Conservation (phyloP, 2,888 invertebrate species). For the Chaetogeoica ovagalla region DNA sequence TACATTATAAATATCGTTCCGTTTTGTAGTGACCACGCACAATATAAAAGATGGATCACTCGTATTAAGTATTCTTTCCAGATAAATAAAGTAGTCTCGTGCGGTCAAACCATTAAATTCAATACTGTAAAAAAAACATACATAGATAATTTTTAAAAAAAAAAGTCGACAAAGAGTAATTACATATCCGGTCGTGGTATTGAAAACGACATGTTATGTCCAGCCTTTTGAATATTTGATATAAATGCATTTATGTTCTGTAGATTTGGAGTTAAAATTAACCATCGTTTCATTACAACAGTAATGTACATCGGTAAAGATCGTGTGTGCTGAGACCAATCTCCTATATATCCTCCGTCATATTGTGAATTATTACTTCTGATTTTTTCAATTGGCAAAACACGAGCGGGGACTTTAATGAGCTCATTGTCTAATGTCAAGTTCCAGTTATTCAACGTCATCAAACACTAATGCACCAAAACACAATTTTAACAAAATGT, state of each 20-base stretch:
- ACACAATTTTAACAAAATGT: neutral
- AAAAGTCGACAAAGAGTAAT: conserved; percentile 32
- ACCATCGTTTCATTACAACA: conserved; percentile 60
- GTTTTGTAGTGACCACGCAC: conserved; percentile 67
- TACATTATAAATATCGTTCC: conserved; percentile 77
- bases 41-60: conserved; percentile 69
- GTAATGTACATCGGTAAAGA: conserved; percentile 60
- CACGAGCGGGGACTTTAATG: conserved; percentile 71
- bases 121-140: neutral
- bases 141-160: neutral
- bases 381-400: conserved; percentile 70
- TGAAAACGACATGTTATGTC: conserved; percentile 61
- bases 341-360: conserved; percentile 66
- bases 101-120: too few relatives aligned
- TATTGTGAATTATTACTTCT: conserved; percentile 53
- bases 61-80: conserved; percentile 65
- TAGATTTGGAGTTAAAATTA: conserved; percentile 59
- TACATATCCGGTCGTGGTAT: conserved; percentile 57
- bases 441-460: conserved; percentile 73
- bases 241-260: conserved; percentile 63
- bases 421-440: conserved; percentile 68
- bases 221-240: conserved; percentile 60
- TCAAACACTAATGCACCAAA: conserved; percentile 35
- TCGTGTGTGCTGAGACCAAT: conserved; percentile 76
- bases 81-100: conserved; percentile 64